Base-by-base conservation (phyloP, 2,113 vertebrate species). In the Rhadina sibilatrix region DNA sequence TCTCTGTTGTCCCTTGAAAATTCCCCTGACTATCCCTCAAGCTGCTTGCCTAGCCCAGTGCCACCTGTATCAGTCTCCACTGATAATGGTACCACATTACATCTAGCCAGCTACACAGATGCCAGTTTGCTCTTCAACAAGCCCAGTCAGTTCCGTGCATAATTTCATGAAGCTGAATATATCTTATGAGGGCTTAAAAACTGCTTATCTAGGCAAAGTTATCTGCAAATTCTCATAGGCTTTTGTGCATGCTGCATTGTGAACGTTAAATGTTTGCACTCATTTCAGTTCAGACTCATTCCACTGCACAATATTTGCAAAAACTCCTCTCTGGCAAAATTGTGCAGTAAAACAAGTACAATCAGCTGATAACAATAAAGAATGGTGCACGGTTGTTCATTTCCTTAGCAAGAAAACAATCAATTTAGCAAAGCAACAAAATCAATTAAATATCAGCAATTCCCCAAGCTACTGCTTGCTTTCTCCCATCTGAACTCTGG, bases 381-480 rank as follows among this genome's bases (percentile, higher is more conserved):
- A 94, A 94, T 40, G 49, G 76, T 40, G 50, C 63, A 75, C 4
- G 0, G 87, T 71, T 79, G 71, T 65, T 94, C 84, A 85, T 93
- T 96, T 97, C 87, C 94, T 94, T 72, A 86, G 84, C 78, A 87
- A 87, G 87, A 93, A 95, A 95, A 65, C 91, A 96, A 95, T 93
- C 87, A 95, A 95, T 93, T 92, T 87, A 87, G 69, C 37, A 93
- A 91, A 95, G 75, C 87, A 91, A 87, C 63, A 95, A 96, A 91
- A 94, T 91, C 94, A 95, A 96, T 93, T 78, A 93, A 93, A 94
- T 93, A 96, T 76, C 94, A 96, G 63, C 82, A 86, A 86, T 93
- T 93, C 90, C 71, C 68, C 79, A 80, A 70, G 82, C 19, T 59
- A n/a, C 88, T 54, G 60, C 79, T 93, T 80, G 71, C 33, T 86